Percentiles rank a stretch among this genome's conserved stretches.
Conservation (phyloP, 2,888 invertebrate species). For the Nebria brevicollis region DNA sequence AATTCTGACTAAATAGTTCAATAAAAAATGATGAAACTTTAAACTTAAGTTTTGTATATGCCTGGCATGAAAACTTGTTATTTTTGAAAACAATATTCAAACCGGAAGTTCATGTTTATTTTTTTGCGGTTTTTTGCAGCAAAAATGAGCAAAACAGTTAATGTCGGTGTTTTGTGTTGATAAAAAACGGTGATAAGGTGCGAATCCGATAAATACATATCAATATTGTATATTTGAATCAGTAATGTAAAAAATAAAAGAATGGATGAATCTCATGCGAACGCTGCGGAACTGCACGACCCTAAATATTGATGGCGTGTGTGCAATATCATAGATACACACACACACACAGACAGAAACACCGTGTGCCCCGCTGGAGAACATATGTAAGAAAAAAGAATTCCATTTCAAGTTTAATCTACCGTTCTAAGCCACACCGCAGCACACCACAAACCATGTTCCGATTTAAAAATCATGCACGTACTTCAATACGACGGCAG, state of each 20-base stretch:
- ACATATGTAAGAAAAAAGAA: slow-evolving; percentile 58
- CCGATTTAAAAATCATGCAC: slow-evolving; percentile 59
- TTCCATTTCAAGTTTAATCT: slow-evolving; percentile 58
- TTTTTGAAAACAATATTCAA: no score
- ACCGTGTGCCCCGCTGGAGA: slow-evolving; percentile 40
- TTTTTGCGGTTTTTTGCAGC: no score
- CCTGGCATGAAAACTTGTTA: no score
- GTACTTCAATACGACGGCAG: slow-evolving; percentile 12
- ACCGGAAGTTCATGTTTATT: no score
- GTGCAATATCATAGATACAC: neutral
- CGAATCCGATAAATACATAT: slow-evolving; percentile 33
- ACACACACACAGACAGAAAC: neutral
- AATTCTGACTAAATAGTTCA: no score
- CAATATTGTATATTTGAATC: slow-evolving; percentile 50
- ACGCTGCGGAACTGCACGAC: slow-evolving; percentile 53
- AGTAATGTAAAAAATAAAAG: slow-evolving; percentile 54
- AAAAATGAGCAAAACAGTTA: no score
- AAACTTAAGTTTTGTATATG: no score
- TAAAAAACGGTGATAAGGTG: neutral
- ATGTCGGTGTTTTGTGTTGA: neutral
- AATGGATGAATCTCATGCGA: slow-evolving; percentile 55
- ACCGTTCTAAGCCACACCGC: slow-evolving; percentile 24
- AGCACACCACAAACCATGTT: slow-evolving; percentile 48
- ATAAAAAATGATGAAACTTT: no score
- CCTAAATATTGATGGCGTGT: slow-evolving; percentile 55